Conservation (phyloP, 2,888 invertebrate species). For the Catonia carolina region DNA sequence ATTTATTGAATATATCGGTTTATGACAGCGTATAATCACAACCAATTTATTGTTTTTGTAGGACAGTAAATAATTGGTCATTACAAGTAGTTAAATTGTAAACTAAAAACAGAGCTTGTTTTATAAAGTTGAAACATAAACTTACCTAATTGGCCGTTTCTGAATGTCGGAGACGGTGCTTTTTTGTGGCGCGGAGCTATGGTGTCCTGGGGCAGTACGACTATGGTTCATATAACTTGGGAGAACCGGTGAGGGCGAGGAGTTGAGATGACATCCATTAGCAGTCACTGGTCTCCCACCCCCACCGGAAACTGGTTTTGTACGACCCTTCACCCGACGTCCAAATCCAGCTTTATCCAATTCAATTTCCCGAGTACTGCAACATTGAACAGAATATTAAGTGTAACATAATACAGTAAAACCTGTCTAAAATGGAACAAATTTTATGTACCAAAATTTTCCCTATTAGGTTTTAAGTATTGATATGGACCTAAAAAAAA, state of each 20-base stretch:
- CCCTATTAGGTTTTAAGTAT: too few species aligned
- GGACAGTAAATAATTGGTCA: too few species aligned
- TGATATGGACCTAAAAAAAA: too few species aligned
- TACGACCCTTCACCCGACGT: conserved; percentile 63
- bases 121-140: conserved; percentile 30
- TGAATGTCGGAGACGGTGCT: conserved; percentile 53
- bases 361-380: conserved; percentile 88
- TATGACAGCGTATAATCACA: too few species aligned
- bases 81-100: too few species aligned
- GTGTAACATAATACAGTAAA: too few species aligned
- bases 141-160: conserved; percentile 65
- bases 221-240: conserved; percentile 32
- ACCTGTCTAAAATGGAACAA: too few species aligned
- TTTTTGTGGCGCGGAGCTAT: conserved; percentile 39
- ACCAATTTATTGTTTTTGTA: too few species aligned
- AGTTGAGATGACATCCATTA: conserved; percentile 1
- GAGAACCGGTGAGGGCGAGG: conserved; percentile 27
- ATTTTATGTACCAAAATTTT: too few species aligned
- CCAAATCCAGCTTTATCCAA: conserved; percentile 79
- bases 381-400: conserved; percentile 38
- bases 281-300: not conserved
- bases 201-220: conserved; percentile 42
- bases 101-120: too few species aligned
- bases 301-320: conserved; percentile 20
- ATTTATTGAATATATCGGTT: too few species aligned